Percentiles rank a stretch among this genome's conserved stretches.
phyloP scores from a whole-genome alignment of 2,797 vertebrate species.

The Phoeniculus purpureus region DNA sequence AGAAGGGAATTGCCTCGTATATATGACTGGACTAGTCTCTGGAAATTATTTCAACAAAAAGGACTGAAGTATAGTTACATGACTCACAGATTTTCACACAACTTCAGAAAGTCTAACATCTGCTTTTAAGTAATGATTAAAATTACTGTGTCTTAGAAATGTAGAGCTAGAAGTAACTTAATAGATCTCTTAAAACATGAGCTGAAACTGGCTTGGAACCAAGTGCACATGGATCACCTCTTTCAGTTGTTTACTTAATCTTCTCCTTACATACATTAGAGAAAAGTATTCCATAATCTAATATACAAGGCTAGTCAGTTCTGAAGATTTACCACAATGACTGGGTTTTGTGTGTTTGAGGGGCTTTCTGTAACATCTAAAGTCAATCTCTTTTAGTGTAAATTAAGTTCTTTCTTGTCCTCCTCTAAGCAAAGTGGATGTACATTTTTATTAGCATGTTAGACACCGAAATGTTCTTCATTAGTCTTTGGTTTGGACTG shows the following conservation, averaged over 20 bases:
- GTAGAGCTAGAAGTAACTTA: neutral
- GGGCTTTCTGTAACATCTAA: neutral
- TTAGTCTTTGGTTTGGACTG: neutral
- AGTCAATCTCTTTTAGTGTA: neutral
- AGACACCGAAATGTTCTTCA: neutral
- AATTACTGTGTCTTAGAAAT: neutral
- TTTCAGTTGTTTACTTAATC: neutral
- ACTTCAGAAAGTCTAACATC: neutral
- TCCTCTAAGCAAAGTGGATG: neutral
- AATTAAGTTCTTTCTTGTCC: neutral
- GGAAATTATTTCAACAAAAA: neutral
- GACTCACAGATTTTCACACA: neutral
- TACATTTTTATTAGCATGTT: neutral
- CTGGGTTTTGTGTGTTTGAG: neutral
- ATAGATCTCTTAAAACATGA: neutral
- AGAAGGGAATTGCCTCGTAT: accelerated
- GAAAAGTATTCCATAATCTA: neutral
- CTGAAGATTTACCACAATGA: neutral
- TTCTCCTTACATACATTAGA: neutral
- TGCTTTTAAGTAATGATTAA: neutral
- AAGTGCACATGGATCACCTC: neutral
- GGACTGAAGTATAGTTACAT: neutral
- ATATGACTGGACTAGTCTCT: neutral
- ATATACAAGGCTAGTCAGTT: neutral
- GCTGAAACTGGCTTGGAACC: neutral